Percentiles rank a stretch among this genome's conserved stretches.
Evolutionary conservation across 2,113 vertebrate genomes (phyloP).

Genomic region (Pelusios castaneus): DNA sequence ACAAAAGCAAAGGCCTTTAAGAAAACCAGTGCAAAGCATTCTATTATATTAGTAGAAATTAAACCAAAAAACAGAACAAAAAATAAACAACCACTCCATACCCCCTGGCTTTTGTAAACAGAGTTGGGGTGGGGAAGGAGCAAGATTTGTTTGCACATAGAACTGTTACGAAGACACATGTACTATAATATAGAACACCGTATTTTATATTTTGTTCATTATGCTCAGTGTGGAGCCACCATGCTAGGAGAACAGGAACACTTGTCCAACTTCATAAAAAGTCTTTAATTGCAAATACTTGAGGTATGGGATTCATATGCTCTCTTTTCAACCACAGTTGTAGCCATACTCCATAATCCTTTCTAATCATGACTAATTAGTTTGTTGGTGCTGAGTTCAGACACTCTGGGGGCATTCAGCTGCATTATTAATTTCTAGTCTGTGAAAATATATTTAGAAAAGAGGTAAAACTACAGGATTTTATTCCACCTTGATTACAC

Average conservation of each 20-base stretch:
- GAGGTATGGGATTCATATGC: conserved; percentile 59
- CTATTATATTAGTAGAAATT: not conserved
- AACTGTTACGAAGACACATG: not conserved
- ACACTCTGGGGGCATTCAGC: conserved; percentile 57
- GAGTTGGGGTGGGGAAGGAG: not conserved
- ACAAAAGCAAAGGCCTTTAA: conserved; percentile 37
- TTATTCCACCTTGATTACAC: conserved; percentile 32
- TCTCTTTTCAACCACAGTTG: conserved; percentile 75
- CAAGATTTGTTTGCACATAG: not conserved
- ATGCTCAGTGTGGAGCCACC: not conserved
- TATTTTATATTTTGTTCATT: conserved; percentile 56
- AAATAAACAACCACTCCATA: not conserved
- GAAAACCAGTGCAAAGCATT: not conserved
- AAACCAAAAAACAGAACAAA: not conserved
- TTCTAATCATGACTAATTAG: conserved; percentile 78
- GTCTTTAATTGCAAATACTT: conserved; percentile 77
- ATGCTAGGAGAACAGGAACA: conserved; percentile 62
- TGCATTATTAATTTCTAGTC: conserved; percentile 72
- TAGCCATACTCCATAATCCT: conserved; percentile 73
- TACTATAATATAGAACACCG: not conserved
- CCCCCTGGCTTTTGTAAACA: not conserved
- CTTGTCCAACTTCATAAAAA: conserved; percentile 77
- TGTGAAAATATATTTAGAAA: conserved; percentile 54
- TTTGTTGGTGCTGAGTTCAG: conserved; percentile 68
- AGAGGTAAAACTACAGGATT: not conserved